phyloP scores from a whole-genome alignment of 2,113 vertebrate species.

The Leucoraja erinaceus region DNA sequence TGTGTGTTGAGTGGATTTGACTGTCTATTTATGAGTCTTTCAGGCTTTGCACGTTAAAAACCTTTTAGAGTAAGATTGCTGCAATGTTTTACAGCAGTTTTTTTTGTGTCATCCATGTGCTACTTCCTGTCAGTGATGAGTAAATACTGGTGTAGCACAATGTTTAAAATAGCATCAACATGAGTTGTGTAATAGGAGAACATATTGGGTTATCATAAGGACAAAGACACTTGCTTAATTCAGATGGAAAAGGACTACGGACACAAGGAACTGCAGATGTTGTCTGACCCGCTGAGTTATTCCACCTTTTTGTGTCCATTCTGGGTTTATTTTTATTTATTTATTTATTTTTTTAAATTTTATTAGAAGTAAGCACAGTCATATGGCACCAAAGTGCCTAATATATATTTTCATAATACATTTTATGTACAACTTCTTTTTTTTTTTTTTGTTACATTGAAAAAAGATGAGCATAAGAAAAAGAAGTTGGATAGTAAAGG shows the following conservation, averaged over 20 bases:
- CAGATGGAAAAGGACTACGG: too few relatives aligned
- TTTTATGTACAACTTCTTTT: too few relatives aligned
- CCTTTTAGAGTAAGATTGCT: slow-evolving; percentile 25
- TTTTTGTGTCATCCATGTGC: background rate
- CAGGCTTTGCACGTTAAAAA: slow-evolving; percentile 31
- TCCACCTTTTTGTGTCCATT: too few relatives aligned
- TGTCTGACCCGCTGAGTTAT: too few relatives aligned
- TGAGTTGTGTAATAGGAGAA: background rate
- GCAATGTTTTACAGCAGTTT: background rate
- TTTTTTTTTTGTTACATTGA: too few relatives aligned
- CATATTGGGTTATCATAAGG: background rate
- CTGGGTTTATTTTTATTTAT: too few relatives aligned
- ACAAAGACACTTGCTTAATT: background rate
- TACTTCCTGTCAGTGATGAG: background rate
- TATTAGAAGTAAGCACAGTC: too few relatives aligned
- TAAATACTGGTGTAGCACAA: slow-evolving; percentile 15
- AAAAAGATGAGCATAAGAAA: too few relatives aligned
- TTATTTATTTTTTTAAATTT: too few relatives aligned
- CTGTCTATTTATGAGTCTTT: slow-evolving; percentile 37
- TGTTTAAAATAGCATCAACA: background rate
- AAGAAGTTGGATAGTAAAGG: too few relatives aligned
- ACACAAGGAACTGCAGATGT: background rate
- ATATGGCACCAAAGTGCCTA: too few relatives aligned
- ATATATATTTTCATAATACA: too few relatives aligned
- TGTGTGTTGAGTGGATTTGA: slow-evolving; percentile 29